These are phyloP conservation scores for Clarias pachynema DNA, from an alignment of 2,797 vertebrate species.

Conservation along the genomic window DNA sequence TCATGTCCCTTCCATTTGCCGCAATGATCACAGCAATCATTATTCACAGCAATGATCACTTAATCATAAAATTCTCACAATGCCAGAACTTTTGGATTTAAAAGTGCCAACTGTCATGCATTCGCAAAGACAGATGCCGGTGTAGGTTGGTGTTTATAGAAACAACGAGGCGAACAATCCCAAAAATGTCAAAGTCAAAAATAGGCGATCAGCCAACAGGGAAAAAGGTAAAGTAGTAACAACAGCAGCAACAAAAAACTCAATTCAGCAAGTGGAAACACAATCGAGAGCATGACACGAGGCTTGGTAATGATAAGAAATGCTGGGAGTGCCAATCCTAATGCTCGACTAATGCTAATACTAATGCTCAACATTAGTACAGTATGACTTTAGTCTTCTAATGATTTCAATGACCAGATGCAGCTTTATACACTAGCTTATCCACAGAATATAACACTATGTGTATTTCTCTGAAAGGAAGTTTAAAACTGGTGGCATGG, in stretches of 20 bases:
- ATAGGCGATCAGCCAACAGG: not conserved
- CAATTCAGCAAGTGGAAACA: not conserved
- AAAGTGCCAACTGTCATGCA: not conserved
- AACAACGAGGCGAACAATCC: not conserved
- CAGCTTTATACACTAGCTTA: not conserved
- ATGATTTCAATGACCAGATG: not conserved
- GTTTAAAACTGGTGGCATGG: no score
- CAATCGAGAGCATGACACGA: not conserved
- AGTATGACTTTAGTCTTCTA: not conserved
- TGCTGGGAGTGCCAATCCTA: not conserved
- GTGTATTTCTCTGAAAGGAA: not conserved
- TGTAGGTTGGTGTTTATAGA: not conserved
- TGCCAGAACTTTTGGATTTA: not conserved
- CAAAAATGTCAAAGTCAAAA: not conserved
- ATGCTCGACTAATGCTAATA: not conserved
- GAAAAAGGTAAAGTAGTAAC: not conserved
- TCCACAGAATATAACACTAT: not conserved
- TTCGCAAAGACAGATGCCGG: not conserved
- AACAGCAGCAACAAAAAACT: not conserved
- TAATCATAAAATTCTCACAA: not conserved
- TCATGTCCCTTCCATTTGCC: not conserved
- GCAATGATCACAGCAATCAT: no score
- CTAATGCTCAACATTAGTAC: not conserved
- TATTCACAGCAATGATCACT: not conserved
- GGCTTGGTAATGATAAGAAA: not conserved